Conservation (phyloP, 2,888 invertebrate genomes). For the Chymomyza amoena region DNA sequence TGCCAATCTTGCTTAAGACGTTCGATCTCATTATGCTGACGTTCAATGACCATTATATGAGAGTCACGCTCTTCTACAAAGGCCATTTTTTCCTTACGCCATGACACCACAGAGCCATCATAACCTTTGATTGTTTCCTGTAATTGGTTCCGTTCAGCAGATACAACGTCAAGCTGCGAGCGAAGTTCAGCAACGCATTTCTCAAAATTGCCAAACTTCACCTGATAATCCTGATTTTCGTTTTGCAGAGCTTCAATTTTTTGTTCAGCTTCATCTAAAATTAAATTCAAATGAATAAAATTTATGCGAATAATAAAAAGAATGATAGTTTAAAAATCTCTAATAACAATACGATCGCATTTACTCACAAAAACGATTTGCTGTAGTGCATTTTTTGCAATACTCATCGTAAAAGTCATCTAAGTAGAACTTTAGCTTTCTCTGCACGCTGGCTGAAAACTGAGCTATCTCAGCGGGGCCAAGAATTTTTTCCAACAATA, state of each 20-base stretch:
- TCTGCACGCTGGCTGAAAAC: slow-evolving; percentile 80
- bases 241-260: slow-evolving; percentile 80
- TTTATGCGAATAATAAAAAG: not conserved
- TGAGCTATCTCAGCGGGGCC: slow-evolving; percentile 81
- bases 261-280: slow-evolving; percentile 66
- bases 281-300: not conserved
- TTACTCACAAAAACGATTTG: slow-evolving; percentile 79
- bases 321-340: not conserved
- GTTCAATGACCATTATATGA: slow-evolving; percentile 84
- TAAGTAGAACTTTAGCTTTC: slow-evolving; percentile 83
- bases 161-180: slow-evolving; percentile 82
- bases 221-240: slow-evolving; percentile 83
- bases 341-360: not conserved
- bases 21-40: slow-evolving; percentile 86
- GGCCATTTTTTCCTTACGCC: slow-evolving; percentile 85
- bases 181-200: slow-evolving; percentile 84
- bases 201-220: slow-evolving; percentile 82
- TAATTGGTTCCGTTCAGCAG: slow-evolving; percentile 83
- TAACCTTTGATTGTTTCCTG: slow-evolving; percentile 83
- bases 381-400: slow-evolving; percentile 86
- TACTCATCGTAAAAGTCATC: slow-evolving; percentile 85
- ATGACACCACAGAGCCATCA: slow-evolving; percentile 84
- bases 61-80: slow-evolving; percentile 88
- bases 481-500: slow-evolving; percentile 78
- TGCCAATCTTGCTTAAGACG: slow-evolving; percentile 85